Evolutionary conservation across 1,140 invertebrate genomes (phyloP).

Genomic region (Brachionus sp.): DNA sequence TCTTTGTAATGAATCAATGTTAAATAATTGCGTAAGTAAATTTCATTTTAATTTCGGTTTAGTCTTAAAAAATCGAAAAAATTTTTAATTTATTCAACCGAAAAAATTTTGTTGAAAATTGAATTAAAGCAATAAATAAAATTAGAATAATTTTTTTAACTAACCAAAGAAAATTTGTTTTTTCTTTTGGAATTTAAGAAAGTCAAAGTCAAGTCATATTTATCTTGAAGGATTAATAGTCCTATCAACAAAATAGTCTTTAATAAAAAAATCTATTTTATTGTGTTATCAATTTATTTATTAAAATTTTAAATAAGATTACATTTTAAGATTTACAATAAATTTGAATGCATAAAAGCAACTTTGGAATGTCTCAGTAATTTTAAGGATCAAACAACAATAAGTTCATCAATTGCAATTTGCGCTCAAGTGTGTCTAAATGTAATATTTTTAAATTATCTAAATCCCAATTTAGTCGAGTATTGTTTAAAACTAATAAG

Average conservation of each 20-base stretch:
- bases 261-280: no score
- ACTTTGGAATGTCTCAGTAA: not conserved
- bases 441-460: slow-evolving; percentile 22
- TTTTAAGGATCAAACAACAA: slow-evolving; percentile 25
- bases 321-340: not conserved
- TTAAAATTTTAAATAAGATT: no score
- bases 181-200: no score
- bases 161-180: no score
- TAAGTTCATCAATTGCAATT: slow-evolving; percentile 2
- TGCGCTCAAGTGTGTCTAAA: slow-evolving; percentile 9
- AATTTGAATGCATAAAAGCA: slow-evolving; percentile 28
- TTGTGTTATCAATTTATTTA: no score
- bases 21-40: slow-evolving; percentile 26
- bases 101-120: no score
- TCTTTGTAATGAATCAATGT: slow-evolving; percentile 17
- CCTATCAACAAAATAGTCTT: no score
- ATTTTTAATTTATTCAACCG: not conserved
- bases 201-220: no score
- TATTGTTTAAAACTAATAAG: not conserved
- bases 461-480: not conserved
- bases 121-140: no score
- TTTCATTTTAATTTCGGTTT: not conserved
- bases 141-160: no score
- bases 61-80: not conserved
- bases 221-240: no score